Evolutionary conservation across 2,888 invertebrate species (phyloP).

Genomic region (Cistogaster globosa): DNA sequence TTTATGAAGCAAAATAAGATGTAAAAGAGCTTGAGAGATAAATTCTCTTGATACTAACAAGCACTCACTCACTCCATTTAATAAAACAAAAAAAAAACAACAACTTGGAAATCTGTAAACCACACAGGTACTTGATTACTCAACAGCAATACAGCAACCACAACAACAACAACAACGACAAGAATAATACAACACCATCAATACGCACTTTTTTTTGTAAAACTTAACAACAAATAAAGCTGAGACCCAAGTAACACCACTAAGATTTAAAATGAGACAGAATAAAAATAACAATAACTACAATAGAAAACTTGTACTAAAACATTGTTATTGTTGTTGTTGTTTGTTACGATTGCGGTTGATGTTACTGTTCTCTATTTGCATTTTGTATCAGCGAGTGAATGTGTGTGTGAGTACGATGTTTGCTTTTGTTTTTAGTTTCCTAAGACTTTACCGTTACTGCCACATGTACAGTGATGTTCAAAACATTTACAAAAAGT

Average conservation of each 20-base stretch:
- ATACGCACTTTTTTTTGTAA: constrained; percentile 2
- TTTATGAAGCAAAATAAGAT: neutral
- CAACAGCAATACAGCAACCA: neutral
- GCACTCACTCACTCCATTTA: neutral
- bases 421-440: constrained; percentile 1
- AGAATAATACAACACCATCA: neutral
- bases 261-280: constrained; percentile 6
- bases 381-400: neutral
- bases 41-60: constrained; percentile 32
- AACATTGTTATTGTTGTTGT: constrained; percentile 20
- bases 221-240: constrained; percentile 19
- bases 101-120: constrained; percentile 31
- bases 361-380: constrained; percentile 6
- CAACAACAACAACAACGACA: neutral
- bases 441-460: constrained; percentile 16
- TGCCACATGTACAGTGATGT: neutral
- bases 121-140: constrained; percentile 50
- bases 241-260: constrained; percentile 6
- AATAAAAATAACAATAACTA: constrained; percentile 16
- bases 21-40: constrained; percentile 18
- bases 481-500: neutral
- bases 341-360: constrained; percentile 14
- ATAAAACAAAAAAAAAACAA: constrained; percentile 9
- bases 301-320: neutral
- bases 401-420: neutral